Conservation (phyloP, 1,140 invertebrate species). For the Bombyx mori region ASM3026992v2 NC_085110.1:11431501-11432000, state of each 20-base stretch:
- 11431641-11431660: constrained; percentile 29
- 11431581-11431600: no score
- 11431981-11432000: constrained; percentile 43
- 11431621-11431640: not conserved
- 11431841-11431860: constrained; percentile 37
- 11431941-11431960: constrained; percentile 57
- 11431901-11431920: constrained; percentile 69
- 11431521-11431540: no score
- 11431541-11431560: no score
- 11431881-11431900: constrained; percentile 71
- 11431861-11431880: constrained; percentile 68
- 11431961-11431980: constrained; percentile 54
- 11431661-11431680: constrained; percentile 69
- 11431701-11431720: constrained; percentile 66
- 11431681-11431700: constrained; percentile 69
- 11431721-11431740: constrained; percentile 7
- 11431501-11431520: no score
- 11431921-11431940: constrained; percentile 67
- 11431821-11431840: not conserved
- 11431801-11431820: no score
- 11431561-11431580: no score
- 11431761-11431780: no score
- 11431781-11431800: no score
- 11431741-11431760: no score
- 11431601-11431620: constrained; percentile 2